Conservation (phyloP, 2,797 vertebrate genomes). For the Chaetodon trifasciatus region DNA sequence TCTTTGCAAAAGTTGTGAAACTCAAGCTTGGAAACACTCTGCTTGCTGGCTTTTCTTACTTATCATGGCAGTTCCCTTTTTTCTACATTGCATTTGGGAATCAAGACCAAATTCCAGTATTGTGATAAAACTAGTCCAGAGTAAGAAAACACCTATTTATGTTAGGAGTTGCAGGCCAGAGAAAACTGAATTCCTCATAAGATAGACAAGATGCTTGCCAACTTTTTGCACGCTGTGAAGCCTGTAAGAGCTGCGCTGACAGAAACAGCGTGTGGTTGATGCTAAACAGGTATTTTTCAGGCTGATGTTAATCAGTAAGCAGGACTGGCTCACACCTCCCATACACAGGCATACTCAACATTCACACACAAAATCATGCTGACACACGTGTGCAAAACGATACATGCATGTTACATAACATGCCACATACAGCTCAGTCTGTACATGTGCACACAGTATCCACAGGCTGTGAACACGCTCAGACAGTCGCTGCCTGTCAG, state of each 20-base stretch:
- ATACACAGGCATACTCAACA: neutral
- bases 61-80: neutral
- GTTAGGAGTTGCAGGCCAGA: neutral
- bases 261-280: constrained; percentile 21
- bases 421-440: neutral
- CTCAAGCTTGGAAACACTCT: neutral
- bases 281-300: constrained; percentile 30
- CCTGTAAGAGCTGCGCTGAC: neutral
- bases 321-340: accelerated
- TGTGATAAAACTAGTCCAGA: neutral
- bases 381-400: neutral
- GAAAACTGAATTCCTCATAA: neutral
- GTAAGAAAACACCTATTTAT: neutral
- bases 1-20: neutral
- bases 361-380: neutral
- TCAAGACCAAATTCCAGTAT: constrained; percentile 20
- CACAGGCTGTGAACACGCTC: constrained; percentile 40
- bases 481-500: constrained; percentile 29
- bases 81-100: constrained; percentile 8
- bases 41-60: neutral
- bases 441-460: neutral
- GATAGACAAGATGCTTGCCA: neutral
- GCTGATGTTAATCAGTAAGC: constrained; percentile 29
- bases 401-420: neutral
- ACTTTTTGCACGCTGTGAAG: neutral